Percentiles rank a stretch among this genome's conserved stretches.
These are phyloP conservation scores for Bettongia penicillata DNA, from an alignment of 2,113 vertebrate genomes.

Conservation along the genomic window DNA sequence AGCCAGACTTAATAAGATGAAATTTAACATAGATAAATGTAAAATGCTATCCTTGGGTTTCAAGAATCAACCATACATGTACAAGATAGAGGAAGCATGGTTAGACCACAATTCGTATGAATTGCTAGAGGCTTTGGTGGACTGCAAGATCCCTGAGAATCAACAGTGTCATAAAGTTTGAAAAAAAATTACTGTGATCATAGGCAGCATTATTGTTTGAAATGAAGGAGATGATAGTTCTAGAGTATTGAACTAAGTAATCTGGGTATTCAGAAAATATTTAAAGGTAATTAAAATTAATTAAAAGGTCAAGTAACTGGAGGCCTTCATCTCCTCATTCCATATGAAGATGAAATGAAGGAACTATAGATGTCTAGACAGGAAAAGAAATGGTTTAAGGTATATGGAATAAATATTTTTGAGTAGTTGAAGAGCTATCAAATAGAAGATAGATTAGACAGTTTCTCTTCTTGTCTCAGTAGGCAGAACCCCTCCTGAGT, in stretches of 20 bases:
- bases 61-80: not conserved
- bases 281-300: too few relatives aligned
- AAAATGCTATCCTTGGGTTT: not conserved
- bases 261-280: not conserved
- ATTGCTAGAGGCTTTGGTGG: not conserved
- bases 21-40: not conserved
- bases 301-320: not conserved
- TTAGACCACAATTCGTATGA: not conserved
- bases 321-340: not conserved
- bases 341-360: not conserved
- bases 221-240: not conserved
- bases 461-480: not conserved
- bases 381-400: not conserved
- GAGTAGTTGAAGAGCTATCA: not conserved
- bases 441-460: not conserved
- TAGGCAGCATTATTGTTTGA: not conserved
- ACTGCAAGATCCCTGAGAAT: not conserved
- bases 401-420: not conserved
- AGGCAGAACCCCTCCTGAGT: not conserved
- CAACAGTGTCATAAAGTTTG: not conserved
- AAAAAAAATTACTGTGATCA: not conserved
- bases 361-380: not conserved
- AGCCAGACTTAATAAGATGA: not conserved
- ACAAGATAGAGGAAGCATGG: not conserved
- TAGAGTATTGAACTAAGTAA: not conserved